A percentile compares a stretch with the other conserved stretches of the same genome.
Conservation (phyloP, 2,888 invertebrate species). For the Volucella bombylans region DNA sequence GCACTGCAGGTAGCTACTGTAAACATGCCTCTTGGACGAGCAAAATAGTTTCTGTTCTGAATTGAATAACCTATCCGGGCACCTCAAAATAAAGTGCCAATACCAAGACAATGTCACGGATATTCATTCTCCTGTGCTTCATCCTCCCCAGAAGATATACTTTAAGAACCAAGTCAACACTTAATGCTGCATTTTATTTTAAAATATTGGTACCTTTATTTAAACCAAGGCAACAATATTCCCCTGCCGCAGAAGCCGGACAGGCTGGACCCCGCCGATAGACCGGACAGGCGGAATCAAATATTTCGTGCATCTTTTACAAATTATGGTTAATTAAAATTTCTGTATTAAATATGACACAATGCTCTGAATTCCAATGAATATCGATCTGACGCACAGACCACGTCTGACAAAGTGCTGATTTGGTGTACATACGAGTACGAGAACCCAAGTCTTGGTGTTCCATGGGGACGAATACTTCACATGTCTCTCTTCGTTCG, state of each 20-base stretch:
- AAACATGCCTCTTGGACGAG: constrained; percentile 2
- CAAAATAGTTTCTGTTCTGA: constrained; percentile 53
- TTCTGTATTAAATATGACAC: constrained; percentile 83
- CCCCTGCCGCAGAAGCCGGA: constrained; percentile 34
- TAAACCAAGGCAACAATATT: constrained; percentile 41
- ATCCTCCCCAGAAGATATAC: constrained; percentile 16
- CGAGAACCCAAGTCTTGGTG: neutral
- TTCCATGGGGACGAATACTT: constrained; percentile 21
- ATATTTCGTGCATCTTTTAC: constrained; percentile 80
- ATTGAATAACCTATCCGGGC: constrained; percentile 44
- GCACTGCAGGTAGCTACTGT: constrained; percentile 68
- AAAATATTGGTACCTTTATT: constrained; percentile 54
- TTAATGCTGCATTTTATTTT: constrained; percentile 60
- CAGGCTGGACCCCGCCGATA: neutral
- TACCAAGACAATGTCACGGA: constrained; percentile 34
- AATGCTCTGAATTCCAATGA: constrained; percentile 82
- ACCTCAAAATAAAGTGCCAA: constrained; percentile 52
- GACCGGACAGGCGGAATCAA: constrained; percentile 52
- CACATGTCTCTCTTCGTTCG: constrained; percentile 50
- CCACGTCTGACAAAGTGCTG: constrained; percentile 61
- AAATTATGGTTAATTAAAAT: constrained; percentile 83
- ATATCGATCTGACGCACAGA: constrained; percentile 71
- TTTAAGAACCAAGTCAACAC: constrained; percentile 60
- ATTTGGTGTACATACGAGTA: constrained; percentile 34
- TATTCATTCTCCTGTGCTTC: constrained; percentile 14